These are phyloP conservation scores for Psococerastis gibbosa DNA, from an alignment of 2,888 invertebrate genomes.

Conservation along the genomic window DNA sequence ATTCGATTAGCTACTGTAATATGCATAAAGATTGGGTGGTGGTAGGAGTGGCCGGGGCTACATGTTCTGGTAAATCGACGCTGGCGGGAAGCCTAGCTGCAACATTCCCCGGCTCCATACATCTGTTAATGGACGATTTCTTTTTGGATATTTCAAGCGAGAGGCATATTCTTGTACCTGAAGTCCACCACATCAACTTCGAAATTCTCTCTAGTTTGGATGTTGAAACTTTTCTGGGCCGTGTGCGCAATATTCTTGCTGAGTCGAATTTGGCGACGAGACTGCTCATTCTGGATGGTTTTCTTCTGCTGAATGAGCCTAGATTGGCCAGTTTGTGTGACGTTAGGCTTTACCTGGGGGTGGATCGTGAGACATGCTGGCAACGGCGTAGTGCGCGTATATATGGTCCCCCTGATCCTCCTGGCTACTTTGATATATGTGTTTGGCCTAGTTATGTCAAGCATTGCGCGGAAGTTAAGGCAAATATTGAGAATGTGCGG, in stretches of 20 bases:
- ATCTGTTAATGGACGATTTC: conserved; percentile 56
- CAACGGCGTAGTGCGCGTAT: conserved; percentile 36
- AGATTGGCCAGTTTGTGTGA: conserved; percentile 46
- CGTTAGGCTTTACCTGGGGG: conserved; percentile 51
- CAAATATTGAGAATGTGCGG: conserved; percentile 20
- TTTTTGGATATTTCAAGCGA: conserved; percentile 45
- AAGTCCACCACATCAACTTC: conserved; percentile 51
- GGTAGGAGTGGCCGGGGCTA: conserved; percentile 56
- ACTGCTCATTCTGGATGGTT: conserved; percentile 53
- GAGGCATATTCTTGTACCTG: conserved; percentile 38
- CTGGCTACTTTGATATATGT: conserved; percentile 67
- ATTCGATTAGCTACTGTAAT: too few relatives aligned
- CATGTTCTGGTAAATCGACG: conserved; percentile 67
- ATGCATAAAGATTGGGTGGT: conserved; percentile 38
- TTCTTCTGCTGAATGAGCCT: conserved; percentile 48
- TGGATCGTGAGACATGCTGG: conserved; percentile 46
- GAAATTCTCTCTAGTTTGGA: conserved; percentile 50
- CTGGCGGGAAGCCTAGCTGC: conserved; percentile 35
- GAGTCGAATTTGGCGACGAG: conserved; percentile 1
- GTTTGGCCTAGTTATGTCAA: conserved; percentile 70
- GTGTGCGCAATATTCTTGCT: background rate
- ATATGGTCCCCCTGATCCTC: conserved; percentile 71
- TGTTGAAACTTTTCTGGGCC: conserved; percentile 31
- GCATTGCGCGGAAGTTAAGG: conserved; percentile 30
- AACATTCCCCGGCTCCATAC: conserved; percentile 24